Conservation (phyloP, 1,140 invertebrate species). For the Pentalonia nigronervosa region DNA sequence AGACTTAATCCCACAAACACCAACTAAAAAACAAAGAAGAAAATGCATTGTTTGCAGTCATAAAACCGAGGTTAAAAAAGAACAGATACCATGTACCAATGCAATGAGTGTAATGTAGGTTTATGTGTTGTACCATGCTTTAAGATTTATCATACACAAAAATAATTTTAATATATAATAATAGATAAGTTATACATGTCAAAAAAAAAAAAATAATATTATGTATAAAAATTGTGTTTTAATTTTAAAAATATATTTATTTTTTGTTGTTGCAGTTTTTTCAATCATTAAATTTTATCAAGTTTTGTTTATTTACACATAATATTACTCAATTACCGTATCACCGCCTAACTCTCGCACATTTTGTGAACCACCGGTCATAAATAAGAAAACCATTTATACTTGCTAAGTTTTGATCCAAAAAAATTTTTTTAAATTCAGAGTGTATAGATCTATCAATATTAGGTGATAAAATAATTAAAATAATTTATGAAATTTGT, state of each 20-base stretch:
- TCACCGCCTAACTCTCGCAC: neutral
- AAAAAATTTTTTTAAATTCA: neutral
- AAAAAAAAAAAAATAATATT: neutral
- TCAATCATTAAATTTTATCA: neutral
- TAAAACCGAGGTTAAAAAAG: neutral
- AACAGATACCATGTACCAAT: neutral
- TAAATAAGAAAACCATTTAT: neutral
- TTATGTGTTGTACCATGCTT: constrained; percentile 13
- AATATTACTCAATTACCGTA: neutral
- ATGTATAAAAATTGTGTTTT: neutral
- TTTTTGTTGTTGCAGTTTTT: neutral
- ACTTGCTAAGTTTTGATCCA: neutral
- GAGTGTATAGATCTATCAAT: neutral
- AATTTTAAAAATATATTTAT: neutral
- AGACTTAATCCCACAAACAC: neutral
- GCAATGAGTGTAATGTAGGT: neutral
- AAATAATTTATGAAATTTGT: neutral
- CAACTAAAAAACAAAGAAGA: neutral
- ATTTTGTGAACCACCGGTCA: neutral
- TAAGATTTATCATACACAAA: neutral
- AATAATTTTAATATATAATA: neutral
- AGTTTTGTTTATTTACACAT: neutral
- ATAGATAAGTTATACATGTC: neutral
- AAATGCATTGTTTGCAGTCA: neutral
- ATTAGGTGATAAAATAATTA: neutral